Evolutionary conservation across 1,140 invertebrate species (phyloP).

Genomic region (Drosophila repletoides): DNA sequence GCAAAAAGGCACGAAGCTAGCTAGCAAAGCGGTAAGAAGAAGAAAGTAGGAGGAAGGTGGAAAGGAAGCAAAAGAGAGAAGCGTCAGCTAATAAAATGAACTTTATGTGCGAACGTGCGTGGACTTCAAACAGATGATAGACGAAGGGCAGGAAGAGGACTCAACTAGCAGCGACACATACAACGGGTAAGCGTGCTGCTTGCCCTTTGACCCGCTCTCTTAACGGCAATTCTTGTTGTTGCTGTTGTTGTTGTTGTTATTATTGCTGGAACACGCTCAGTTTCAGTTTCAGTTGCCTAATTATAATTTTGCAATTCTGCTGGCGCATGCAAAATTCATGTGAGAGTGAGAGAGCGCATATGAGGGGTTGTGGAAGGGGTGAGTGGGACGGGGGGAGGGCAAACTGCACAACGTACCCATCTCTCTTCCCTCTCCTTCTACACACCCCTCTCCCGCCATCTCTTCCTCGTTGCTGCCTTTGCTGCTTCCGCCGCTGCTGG

Average conservation of each 20-base stretch:
- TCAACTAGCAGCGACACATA: background rate
- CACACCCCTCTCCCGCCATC: background rate
- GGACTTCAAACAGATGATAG: slow-evolving; percentile 40
- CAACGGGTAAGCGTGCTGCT: slow-evolving; percentile 6
- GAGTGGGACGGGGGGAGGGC: background rate
- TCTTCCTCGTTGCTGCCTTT: slow-evolving; percentile 16
- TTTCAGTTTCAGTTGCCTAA: slow-evolving; percentile 56
- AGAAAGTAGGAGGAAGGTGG: background rate
- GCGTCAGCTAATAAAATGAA: slow-evolving; percentile 76
- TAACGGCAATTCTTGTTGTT: background rate
- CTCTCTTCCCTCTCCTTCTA: background rate
- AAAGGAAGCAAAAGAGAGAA: slow-evolving; percentile 16
- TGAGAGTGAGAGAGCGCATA: background rate
- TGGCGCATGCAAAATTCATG: slow-evolving; percentile 76
- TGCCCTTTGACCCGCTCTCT: slow-evolving; percentile 18
- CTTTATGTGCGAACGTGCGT: slow-evolving; percentile 74
- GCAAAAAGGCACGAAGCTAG: slow-evolving; percentile 27
- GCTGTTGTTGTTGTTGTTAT: slow-evolving; percentile 11
- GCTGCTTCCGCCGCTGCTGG: slow-evolving; percentile 5
- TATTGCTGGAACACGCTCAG: slow-evolving; percentile 21
- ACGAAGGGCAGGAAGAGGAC: background rate
- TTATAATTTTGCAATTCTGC: slow-evolving; percentile 79
- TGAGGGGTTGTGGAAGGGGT: too few relatives aligned
- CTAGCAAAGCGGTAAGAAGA: background rate
- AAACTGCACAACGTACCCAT: slow-evolving; percentile 3